These are phyloP conservation scores for Elgaria multicarinata DNA, from an alignment of 2,113 vertebrate genomes.

Conservation along the genomic window DNA sequence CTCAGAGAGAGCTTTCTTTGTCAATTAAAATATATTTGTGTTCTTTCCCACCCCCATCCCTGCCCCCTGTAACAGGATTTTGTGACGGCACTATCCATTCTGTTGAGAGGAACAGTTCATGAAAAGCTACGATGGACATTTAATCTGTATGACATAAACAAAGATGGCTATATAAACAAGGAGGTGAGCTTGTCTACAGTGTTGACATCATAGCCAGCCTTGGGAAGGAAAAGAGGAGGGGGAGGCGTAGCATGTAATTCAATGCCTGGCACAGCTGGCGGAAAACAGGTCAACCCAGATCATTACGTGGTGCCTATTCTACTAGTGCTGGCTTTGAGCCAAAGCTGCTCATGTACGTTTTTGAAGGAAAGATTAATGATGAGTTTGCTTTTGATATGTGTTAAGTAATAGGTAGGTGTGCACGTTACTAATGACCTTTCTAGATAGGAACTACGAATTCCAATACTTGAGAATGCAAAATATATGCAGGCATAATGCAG, in stretches of 20 bases:
- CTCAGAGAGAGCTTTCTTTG: too few species aligned
- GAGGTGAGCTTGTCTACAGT: slow-evolving; percentile 80
- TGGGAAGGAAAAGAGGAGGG: neutral
- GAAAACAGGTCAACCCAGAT: neutral
- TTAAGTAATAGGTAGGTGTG: neutral
- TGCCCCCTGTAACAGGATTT: slow-evolving; percentile 85
- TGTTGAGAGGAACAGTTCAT: slow-evolving; percentile 90
- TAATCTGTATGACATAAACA: slow-evolving; percentile 97
- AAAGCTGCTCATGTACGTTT: neutral
- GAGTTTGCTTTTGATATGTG: neutral
- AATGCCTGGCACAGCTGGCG: neutral
- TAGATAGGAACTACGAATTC: neutral
- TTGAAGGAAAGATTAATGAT: neutral
- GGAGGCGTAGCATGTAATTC: neutral
- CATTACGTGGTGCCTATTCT: neutral
- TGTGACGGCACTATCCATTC: slow-evolving; percentile 91
- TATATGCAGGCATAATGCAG: neutral
- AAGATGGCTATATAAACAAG: slow-evolving; percentile 96
- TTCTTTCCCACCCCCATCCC: slow-evolving; percentile 13
- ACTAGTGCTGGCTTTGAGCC: neutral
- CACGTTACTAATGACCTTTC: neutral
- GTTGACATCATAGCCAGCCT: neutral
- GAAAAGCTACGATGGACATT: slow-evolving; percentile 98
- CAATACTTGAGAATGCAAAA: neutral
- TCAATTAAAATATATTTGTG: slow-evolving; percentile 20